Base-by-base conservation (phyloP, 2,888 invertebrate species). In the Antheraea yamamai region DNA sequence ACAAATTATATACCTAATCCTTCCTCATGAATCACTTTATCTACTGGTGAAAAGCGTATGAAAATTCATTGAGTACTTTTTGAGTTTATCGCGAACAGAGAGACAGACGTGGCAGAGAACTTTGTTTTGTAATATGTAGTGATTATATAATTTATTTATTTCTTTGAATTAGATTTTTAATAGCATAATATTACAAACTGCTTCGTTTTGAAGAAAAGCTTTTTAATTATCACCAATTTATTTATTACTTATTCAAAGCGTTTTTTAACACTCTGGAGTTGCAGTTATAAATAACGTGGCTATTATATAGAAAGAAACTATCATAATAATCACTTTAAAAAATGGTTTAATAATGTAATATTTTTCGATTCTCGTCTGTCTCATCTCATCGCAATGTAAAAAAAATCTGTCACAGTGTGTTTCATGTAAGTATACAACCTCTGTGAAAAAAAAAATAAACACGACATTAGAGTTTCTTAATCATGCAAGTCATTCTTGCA, bases 401-500 rank as follows among this genome's bases (percentile, higher is more conserved):
- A n/a, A n/a, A n/a, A n/a, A n/a, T n/a, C n/a, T n/a, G n/a, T n/a
- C n/a, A n/a, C n/a, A n/a, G n/a, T n/a, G n/a, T n/a, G n/a, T n/a
- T n/a, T 61, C 10, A 61, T 23, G 61, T 61, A n/a, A 7, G 58
- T 58, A 58, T 23, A 55, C 55, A 23, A 61, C 2, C 23, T 23
- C 23, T 30, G 30, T 16, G 12, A 0, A 23, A 23, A 20, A 55
- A 61, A 61, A 26, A 30, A 66, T 8, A 30, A 70, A 70, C 10
- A 20, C n/a, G 39, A 10, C n/a, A 70, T 39, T 39, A 39, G n/a
- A 70, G 14, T 39, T 70, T 39, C 70, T 8, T 39, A 39, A 70
- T 70, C 70, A 39, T 20, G n/a, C 70, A 39, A 39, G 10, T 20
- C 70, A n/a, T 70, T 70, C 12, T 75, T 72, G 26, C 47, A 75